Percentiles rank a stretch among this genome's conserved stretches.
phyloP scores from a whole-genome alignment of 1,140 invertebrate genomes.

The Atta texana region DNA sequence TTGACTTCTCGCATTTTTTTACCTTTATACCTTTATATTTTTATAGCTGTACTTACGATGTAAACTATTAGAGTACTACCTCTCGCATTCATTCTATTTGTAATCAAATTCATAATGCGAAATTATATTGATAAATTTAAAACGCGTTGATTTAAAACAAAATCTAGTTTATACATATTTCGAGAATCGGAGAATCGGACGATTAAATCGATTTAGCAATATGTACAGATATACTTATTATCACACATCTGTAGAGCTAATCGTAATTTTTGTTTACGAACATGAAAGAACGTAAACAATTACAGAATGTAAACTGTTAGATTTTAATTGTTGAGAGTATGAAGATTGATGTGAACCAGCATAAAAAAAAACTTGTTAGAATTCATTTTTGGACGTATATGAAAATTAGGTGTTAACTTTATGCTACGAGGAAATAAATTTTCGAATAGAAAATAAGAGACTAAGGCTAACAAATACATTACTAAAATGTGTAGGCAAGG shows the following conservation, averaged over 20 bases:
- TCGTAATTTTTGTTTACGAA: constrained; percentile 10
- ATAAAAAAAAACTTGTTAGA: no score
- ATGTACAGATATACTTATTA: neutral
- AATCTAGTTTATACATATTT: neutral
- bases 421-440: neutral
- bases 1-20: constrained; percentile 1
- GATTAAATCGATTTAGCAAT: neutral
- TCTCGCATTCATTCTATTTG: neutral
- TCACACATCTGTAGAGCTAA: constrained; percentile 9
- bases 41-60: neutral
- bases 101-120: neutral
- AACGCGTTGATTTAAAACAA: neutral
- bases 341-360: no score
- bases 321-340: no score
- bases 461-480: neutral
- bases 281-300: neutral
- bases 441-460: constrained; percentile 6
- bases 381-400: no score
- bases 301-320: no score
- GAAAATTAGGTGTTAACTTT: neutral
- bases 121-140: neutral
- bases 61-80: neutral
- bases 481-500: neutral
- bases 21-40: neutral
- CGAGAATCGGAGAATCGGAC: neutral